phyloP scores from a whole-genome alignment of 2,888 invertebrate species.

The Dexiosoma caninum region DNA sequence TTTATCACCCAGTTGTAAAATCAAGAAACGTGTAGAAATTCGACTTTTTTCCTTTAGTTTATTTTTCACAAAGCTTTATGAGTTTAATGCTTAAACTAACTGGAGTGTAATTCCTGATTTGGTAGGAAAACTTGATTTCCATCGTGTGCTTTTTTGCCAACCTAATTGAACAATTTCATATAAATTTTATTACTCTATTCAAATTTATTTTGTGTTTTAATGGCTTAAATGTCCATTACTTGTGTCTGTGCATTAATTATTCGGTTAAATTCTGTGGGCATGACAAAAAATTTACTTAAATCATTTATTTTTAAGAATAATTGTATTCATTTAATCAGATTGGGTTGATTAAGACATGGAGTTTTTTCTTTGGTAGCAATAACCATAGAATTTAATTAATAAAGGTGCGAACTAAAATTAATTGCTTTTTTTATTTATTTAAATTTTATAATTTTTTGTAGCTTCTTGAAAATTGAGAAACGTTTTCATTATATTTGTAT shows the following conservation, averaged over 20 bases:
- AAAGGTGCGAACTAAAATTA: conserved; percentile 35
- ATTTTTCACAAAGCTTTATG: conserved; percentile 23
- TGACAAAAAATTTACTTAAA: conserved; percentile 32
- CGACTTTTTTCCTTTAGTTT: conserved; percentile 1
- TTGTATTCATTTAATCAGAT: background rate
- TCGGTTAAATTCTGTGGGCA: background rate
- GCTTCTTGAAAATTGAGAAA: background rate
- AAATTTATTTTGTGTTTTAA: conserved; percentile 35
- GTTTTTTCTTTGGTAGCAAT: background rate
- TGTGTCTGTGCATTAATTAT: conserved; percentile 49
- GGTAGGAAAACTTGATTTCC: conserved; percentile 34
- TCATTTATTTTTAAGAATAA: conserved; percentile 28
- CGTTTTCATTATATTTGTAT: background rate
- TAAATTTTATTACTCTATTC: conserved; percentile 45
- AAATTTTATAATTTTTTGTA: conserved; percentile 8
- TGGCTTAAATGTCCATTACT: conserved; percentile 15
- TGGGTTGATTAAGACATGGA: conserved; percentile 32
- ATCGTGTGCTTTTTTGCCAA: conserved; percentile 2
- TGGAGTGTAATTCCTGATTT: conserved; percentile 61
- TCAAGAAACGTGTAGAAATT: conserved; percentile 59
- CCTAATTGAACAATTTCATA: conserved; percentile 35
- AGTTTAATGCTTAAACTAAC: conserved; percentile 47
- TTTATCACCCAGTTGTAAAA: conserved; percentile 59
- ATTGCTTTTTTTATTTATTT: conserved; percentile 46
- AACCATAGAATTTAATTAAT: conserved; percentile 31